Evolutionary conservation across 2,797 vertebrate species (phyloP).

Genomic region (Chrysocyon brachyurus): DNA sequence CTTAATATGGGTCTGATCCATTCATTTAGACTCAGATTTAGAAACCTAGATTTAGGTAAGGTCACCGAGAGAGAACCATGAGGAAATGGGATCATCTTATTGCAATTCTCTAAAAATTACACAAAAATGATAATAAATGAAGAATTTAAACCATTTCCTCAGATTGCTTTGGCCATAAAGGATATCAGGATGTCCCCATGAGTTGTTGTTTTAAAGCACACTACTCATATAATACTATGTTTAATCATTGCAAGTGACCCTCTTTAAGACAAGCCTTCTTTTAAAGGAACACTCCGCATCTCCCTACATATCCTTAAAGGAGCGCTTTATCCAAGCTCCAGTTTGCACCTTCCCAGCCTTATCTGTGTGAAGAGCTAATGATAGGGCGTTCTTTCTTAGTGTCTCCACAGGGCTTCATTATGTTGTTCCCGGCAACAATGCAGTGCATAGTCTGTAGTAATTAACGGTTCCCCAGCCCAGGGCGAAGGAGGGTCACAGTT

Average conservation of each 20-base stretch:
- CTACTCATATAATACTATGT: not conserved
- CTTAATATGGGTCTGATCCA: constrained; percentile 49
- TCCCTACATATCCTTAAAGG: not conserved
- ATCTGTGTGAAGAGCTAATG: not conserved
- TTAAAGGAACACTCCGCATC: not conserved
- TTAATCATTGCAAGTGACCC: not conserved
- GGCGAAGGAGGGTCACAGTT: not conserved
- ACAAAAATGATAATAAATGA: constrained; percentile 46
- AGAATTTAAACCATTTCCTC: constrained; percentile 23
- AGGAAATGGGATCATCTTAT: not conserved
- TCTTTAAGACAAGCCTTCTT: not conserved
- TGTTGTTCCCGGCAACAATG: not conserved
- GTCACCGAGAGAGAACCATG: not conserved
- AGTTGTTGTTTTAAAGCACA: not conserved
- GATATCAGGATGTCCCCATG: not conserved
- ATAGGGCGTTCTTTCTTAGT: not conserved
- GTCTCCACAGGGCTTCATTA: not conserved
- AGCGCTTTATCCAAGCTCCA: not conserved
- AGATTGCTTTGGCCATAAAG: not conserved
- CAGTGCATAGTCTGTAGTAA: not conserved
- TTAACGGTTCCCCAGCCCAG: not conserved
- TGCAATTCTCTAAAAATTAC: constrained; percentile 37
- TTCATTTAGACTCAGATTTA: constrained; percentile 31
- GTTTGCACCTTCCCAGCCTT: not conserved
- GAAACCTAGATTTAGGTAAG: constrained; percentile 40